Evolutionary conservation across 2,797 vertebrate genomes (phyloP).

Genomic region (Leucoraja ocellata): DNA sequence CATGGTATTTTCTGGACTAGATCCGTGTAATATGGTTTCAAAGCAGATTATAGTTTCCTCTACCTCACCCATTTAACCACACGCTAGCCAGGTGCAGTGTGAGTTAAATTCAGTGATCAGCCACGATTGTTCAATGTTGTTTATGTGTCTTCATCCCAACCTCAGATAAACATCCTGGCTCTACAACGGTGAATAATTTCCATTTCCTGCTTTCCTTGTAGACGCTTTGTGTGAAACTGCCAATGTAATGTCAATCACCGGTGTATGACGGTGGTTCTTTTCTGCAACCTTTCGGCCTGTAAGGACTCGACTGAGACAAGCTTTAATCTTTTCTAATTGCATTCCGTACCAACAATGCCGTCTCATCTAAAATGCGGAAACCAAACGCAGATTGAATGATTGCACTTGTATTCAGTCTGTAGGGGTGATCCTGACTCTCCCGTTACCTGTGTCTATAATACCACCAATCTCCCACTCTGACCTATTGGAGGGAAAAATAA

Average conservation of each 20-base stretch:
- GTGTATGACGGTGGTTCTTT: not conserved
- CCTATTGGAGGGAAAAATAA: too few relatives aligned
- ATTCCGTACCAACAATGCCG: too few relatives aligned
- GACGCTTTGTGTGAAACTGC: not conserved
- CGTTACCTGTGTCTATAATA: too few relatives aligned
- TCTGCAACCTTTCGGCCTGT: not conserved
- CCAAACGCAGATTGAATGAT: too few relatives aligned
- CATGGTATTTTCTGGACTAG: not conserved
- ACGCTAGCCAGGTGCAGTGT: not conserved
- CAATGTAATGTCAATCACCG: not conserved
- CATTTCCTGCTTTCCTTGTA: not conserved
- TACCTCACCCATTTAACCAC: not conserved
- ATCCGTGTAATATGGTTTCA: not conserved
- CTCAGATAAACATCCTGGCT: not conserved
- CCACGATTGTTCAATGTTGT: not conserved
- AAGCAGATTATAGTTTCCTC: not conserved
- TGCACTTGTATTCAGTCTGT: too few relatives aligned
- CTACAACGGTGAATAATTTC: not conserved
- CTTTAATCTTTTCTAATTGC: not conserved
- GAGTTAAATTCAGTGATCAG: not conserved
- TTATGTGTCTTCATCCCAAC: not conserved
- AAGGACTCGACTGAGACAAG: not conserved
- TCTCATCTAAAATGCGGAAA: too few relatives aligned
- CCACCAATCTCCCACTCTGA: too few relatives aligned
- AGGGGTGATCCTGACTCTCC: too few relatives aligned